A percentile compares a stretch with the other conserved stretches of the same genome.
Evolutionary conservation across 2,888 invertebrate species (phyloP).

Genomic region (Pachydiplax longipennis): DNA sequence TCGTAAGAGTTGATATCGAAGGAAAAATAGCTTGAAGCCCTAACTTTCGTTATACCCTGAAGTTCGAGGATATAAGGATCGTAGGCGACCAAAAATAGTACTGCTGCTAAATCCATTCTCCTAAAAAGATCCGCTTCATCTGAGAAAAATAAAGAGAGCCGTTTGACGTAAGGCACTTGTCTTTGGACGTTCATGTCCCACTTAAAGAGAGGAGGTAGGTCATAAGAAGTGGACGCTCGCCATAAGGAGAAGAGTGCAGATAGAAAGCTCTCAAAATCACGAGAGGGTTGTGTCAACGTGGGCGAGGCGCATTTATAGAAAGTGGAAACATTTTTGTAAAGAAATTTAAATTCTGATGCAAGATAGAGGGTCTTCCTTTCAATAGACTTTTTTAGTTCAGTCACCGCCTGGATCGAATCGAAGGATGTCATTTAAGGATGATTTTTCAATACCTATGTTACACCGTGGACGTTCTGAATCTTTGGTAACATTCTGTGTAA

Average conservation of each 20-base stretch:
- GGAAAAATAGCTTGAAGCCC: too few relatives aligned
- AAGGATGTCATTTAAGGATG: too few relatives aligned
- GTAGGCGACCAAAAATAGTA: too few relatives aligned
- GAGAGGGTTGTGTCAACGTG: not conserved
- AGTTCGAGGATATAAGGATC: too few relatives aligned
- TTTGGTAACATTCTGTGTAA: too few relatives aligned
- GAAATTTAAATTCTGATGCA: not conserved
- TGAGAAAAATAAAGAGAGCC: not conserved
- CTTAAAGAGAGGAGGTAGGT: not conserved
- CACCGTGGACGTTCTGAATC: too few relatives aligned
- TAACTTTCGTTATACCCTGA: too few relatives aligned
- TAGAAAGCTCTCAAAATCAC: not conserved
- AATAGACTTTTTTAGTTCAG: too few relatives aligned
- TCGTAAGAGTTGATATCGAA: too few relatives aligned
- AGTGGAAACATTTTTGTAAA: not conserved
- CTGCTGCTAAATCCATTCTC: not conserved
- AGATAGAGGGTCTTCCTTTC: not conserved
- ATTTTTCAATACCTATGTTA: too few relatives aligned
- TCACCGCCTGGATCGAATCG: too few relatives aligned
- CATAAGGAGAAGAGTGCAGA: not conserved
- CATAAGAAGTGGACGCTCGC: not conserved
- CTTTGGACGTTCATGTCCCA: constrained; percentile 19
- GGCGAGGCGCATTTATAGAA: not conserved
- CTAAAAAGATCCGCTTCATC: not conserved
- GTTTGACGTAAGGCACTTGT: constrained; percentile 15